Evolutionary conservation across 1,140 invertebrate species (phyloP).

Genomic region (Trypoxylus dichotomus): DNA sequence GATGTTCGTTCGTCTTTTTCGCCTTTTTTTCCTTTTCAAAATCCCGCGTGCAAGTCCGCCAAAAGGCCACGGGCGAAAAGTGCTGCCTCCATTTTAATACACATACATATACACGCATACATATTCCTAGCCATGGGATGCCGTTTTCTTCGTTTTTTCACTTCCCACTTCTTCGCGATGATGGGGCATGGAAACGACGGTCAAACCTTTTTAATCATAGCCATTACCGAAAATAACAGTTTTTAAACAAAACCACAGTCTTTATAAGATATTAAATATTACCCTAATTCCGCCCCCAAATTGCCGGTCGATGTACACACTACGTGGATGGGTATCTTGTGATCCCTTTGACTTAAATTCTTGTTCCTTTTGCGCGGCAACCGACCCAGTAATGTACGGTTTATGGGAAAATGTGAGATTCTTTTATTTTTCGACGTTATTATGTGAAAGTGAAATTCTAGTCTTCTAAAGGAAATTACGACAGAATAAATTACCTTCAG

Average conservation of each 20-base stretch:
- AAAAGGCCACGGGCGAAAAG: neutral
- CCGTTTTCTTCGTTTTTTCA: neutral
- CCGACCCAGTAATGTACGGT: neutral
- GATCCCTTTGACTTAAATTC: neutral
- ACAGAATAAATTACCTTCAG: neutral
- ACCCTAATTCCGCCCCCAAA: constrained; percentile 1
- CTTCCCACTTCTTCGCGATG: constrained; percentile 9
- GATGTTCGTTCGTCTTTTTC: neutral
- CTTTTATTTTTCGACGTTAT: neutral
- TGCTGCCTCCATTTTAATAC: constrained; percentile 1
- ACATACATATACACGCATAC: neutral
- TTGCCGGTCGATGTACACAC: neutral
- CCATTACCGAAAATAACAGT: constrained; percentile 30
- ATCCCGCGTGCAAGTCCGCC: neutral
- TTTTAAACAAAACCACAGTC: constrained; percentile 28
- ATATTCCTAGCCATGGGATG: neutral
- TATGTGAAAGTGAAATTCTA: neutral
- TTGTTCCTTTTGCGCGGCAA: neutral
- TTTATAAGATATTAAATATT: constrained; percentile 31
- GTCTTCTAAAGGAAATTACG: neutral
- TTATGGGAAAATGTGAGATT: neutral
- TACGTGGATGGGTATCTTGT: neutral
- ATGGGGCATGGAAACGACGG: constrained; percentile 2
- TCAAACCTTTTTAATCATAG: constrained; percentile 27
- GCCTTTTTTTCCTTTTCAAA: neutral